These are phyloP conservation scores for Tyrannus savana DNA, from an alignment of 2,113 vertebrate genomes.

Conservation along the genomic window DNA sequence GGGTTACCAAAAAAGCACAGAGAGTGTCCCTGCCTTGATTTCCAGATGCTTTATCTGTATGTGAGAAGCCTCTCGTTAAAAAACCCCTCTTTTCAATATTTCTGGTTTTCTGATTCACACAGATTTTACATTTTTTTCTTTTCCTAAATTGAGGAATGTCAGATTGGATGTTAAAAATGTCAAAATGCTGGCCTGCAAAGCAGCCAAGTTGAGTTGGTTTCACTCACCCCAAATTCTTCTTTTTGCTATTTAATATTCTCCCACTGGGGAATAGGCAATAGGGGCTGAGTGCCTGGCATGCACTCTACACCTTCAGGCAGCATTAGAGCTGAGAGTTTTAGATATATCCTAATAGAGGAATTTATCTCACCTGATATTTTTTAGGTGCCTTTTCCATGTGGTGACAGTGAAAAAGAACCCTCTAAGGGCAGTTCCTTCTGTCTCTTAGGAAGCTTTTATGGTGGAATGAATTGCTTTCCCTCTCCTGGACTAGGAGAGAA, in stretches of 20 bases:
- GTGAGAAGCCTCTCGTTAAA: background rate
- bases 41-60: background rate
- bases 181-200: background rate
- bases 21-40: too few species aligned
- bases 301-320: background rate
- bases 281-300: background rate
- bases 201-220: background rate
- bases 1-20: background rate
- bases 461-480: background rate
- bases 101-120: background rate
- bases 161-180: background rate
- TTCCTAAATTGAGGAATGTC: background rate
- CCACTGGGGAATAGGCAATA: background rate
- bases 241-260: background rate
- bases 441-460: background rate
- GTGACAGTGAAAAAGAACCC: background rate
- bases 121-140: background rate
- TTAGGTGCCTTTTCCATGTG: background rate
- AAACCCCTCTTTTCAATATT: background rate
- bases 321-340: background rate
- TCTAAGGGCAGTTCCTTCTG: background rate
- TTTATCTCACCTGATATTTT: slow-evolving; percentile 9
- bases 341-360: background rate
- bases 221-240: background rate
- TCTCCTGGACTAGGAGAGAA: background rate